phyloP scores from a whole-genome alignment of 2,797 vertebrate genomes.

The Morelia viridis region DNA sequence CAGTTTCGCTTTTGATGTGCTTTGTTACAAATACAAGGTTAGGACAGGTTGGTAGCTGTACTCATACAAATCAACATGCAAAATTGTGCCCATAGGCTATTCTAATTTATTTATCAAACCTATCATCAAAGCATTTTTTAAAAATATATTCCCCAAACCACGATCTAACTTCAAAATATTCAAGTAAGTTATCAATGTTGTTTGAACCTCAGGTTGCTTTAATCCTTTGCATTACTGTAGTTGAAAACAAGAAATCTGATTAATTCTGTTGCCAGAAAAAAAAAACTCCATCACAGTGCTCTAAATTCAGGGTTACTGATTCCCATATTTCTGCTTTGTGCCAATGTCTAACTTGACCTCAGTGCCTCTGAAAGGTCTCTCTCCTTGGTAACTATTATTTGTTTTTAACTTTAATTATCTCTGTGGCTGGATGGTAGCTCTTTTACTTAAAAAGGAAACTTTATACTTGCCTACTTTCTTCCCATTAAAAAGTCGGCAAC shows the following conservation, averaged over 20 bases:
- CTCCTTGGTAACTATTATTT: not conserved
- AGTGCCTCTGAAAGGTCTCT: not conserved
- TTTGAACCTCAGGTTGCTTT: not conserved
- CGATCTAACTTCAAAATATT: not conserved
- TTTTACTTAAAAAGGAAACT: constrained; percentile 2
- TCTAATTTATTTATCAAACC: not conserved
- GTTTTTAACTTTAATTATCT: not conserved
- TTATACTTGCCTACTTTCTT: constrained; percentile 7
- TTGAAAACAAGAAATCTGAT: not conserved
- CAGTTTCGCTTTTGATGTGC: not conserved
- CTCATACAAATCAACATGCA: not conserved
- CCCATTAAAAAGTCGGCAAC: constrained; percentile 18
- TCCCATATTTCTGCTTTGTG: not conserved
- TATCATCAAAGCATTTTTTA: not conserved
- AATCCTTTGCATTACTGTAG: not conserved
- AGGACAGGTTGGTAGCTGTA: not conserved
- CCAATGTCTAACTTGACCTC: not conserved
- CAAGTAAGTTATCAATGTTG: not conserved
- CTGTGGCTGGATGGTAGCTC: not conserved
- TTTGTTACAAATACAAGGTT: not conserved
- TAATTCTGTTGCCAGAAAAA: not conserved
- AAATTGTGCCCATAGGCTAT: not conserved
- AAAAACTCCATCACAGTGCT: not conserved
- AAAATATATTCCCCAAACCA: not conserved
- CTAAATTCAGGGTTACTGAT: not conserved